Percentiles rank a stretch among this genome's conserved stretches.
Evolutionary conservation across 2,888 invertebrate species (phyloP).

Genomic region (Limnephilus auricula): DNA sequence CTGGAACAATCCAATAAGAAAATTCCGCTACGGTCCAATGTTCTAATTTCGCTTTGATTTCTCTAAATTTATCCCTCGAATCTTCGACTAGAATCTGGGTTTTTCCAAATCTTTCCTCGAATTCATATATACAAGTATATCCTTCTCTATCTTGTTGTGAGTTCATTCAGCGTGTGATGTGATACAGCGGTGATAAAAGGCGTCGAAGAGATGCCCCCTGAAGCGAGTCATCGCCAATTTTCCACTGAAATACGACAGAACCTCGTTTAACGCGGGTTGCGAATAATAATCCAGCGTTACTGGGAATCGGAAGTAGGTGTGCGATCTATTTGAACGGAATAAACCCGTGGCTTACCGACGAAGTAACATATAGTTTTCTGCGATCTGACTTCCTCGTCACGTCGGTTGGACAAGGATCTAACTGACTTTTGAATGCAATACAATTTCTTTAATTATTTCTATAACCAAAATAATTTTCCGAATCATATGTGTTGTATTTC

Average conservation of each 20-base stretch:
- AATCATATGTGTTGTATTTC: too few species aligned
- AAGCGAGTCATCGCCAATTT: slow-evolving; percentile 36
- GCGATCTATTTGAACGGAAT: not conserved
- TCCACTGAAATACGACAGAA: not conserved
- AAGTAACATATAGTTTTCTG: not conserved
- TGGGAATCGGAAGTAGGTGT: not conserved
- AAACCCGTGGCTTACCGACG: not conserved
- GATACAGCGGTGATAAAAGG: slow-evolving; percentile 6
- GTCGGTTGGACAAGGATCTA: too few species aligned
- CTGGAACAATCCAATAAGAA: slow-evolving; percentile 11
- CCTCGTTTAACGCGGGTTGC: not conserved
- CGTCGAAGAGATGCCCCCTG: not conserved
- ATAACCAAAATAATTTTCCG: too few species aligned
- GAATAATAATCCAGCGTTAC: not conserved
- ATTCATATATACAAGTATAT: not conserved
- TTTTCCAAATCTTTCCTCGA: not conserved
- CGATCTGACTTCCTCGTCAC: too few species aligned
- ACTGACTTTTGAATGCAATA: too few species aligned
- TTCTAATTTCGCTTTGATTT: slow-evolving; percentile 1
- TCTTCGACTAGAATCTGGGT: not conserved
- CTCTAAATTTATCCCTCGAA: not conserved
- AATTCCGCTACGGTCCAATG: not conserved
- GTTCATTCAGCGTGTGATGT: slow-evolving; percentile 32
- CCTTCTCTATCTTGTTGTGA: not conserved
- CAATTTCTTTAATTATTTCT: too few species aligned